These are phyloP conservation scores for Ceyx melanurus DNA, from an alignment of 2,113 vertebrate species.

Conservation along the genomic window DNA sequence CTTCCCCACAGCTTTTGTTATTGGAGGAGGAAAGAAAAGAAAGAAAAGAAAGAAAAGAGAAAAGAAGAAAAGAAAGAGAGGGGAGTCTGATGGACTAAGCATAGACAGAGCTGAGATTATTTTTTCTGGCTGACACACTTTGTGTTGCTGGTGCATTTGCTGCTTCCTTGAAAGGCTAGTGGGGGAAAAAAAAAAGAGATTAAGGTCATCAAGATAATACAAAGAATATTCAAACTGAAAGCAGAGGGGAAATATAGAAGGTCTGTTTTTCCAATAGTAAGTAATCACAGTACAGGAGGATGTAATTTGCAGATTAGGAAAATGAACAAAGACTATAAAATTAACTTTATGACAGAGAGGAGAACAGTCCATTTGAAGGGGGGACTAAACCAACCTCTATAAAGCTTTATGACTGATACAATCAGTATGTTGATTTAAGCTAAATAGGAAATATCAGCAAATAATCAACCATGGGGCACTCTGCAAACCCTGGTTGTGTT, in stretches of 20 bases:
- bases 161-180: constrained; percentile 58
- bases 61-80: background rate
- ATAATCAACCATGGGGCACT: background rate
- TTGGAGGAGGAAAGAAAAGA: background rate
- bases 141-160: constrained; percentile 40
- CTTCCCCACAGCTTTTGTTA: constrained; percentile 43
- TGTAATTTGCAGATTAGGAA: constrained; percentile 83
- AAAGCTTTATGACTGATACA: constrained; percentile 53
- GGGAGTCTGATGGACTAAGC: background rate
- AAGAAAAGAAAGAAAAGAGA: background rate
- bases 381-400: constrained; percentile 43
- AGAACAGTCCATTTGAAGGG: constrained; percentile 29
- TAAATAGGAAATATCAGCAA: constrained; percentile 46
- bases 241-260: constrained; percentile 60
- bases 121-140: constrained; percentile 27
- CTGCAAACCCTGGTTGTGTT: background rate
- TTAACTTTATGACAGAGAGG: constrained; percentile 77
- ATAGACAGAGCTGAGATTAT: constrained; percentile 13
- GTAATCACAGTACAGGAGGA: constrained; percentile 78
- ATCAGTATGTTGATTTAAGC: constrained; percentile 52
- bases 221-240: constrained; percentile 78
- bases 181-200: constrained; percentile 43
- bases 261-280: constrained; percentile 78
- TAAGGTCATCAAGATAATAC: constrained; percentile 81
- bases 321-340: constrained; percentile 82